phyloP scores from a whole-genome alignment of 2,888 invertebrate species.

The Andricus curvator region DNA sequence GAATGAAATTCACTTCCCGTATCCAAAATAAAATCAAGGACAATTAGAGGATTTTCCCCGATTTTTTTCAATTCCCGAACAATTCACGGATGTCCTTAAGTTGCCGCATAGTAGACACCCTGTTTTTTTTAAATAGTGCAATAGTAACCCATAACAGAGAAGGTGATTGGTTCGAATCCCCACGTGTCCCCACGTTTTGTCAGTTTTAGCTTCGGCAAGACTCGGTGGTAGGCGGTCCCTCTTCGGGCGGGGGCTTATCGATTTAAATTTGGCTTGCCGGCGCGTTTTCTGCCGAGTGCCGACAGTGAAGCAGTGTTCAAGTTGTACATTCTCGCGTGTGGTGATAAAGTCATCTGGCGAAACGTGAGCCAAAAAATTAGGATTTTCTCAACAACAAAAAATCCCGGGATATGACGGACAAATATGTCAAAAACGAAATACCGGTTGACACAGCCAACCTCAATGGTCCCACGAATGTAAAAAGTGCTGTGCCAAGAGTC shows the following conservation, averaged over 20 bases:
- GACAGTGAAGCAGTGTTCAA: slow-evolving; percentile 51
- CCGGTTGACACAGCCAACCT: slow-evolving; percentile 43
- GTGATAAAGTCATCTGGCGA: slow-evolving; percentile 41
- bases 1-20: no score
- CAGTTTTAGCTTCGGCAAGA: slow-evolving; percentile 3
- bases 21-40: no score
- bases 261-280: slow-evolving; percentile 77
- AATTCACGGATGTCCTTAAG: no score
- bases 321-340: slow-evolving; percentile 37
- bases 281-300: slow-evolving; percentile 64
- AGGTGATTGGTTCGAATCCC: slow-evolving; percentile 21
- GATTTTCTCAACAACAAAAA: slow-evolving; percentile 9
- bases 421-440: slow-evolving; percentile 30
- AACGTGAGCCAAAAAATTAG: slow-evolving; percentile 39
- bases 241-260: slow-evolving; percentile 74
- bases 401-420: slow-evolving; percentile 18
- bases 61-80: no score
- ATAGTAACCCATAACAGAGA: neutral
- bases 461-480: slow-evolving; percentile 62
- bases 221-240: slow-evolving; percentile 56
- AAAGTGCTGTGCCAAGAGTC: slow-evolving; percentile 68
- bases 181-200: neutral
- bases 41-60: no score
- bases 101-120: no score
- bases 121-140: neutral